Base-by-base conservation (phyloP, 1,140 invertebrate species). In the Listronotus bonariensis region DNA sequence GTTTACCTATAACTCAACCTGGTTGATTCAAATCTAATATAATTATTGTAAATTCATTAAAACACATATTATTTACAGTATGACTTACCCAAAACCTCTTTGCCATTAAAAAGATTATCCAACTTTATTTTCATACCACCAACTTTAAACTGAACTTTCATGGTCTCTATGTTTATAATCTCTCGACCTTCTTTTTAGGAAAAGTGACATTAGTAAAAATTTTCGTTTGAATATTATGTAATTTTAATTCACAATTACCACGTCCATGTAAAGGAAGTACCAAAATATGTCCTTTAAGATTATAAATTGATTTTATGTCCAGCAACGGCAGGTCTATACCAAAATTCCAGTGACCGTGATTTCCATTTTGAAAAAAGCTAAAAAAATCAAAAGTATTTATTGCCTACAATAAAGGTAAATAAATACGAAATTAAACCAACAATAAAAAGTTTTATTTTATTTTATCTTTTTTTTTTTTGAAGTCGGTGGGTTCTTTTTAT, bases 81-180 rank as follows among this genome's bases (percentile, higher is more conserved):
- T n/a, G n/a, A 52, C 68, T 71, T 71, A 80, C 78, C 83, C 52
- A 85, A 71, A 15, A 80, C 71, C 68, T 82, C 81, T 53, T 88
- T 86, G 17, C 87, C 87, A 17, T 83, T 83, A 49, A 89, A 89
- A 1, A 88, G 77, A 76, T 89, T 88, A 0, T 87, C 81, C 0
- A 86, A 73, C 45, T 85, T 79, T n/a, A 84, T 80, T 18, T 80
- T 78, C 78, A 85, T 82, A 6, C 74, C 74, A 15, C 80, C 76
- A 45, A 86, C 77, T 43, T 76, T 79, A 62, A 85, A 86, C n/a
- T 80, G 78, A 3, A 86, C 82, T 53, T 79, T 81, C 83, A 85
- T 86, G 20, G 78, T 74, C 41, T 80, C 79, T 10, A 83, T 78
- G 32, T 79, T 70, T 17, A 84, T 75, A 15, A 83, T 77, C 73